A percentile compares a stretch with the other conserved stretches of the same genome.
These are phyloP conservation scores for Sipha maydis DNA, from an alignment of 2,888 invertebrate genomes.

Conservation along the genomic window DNA sequence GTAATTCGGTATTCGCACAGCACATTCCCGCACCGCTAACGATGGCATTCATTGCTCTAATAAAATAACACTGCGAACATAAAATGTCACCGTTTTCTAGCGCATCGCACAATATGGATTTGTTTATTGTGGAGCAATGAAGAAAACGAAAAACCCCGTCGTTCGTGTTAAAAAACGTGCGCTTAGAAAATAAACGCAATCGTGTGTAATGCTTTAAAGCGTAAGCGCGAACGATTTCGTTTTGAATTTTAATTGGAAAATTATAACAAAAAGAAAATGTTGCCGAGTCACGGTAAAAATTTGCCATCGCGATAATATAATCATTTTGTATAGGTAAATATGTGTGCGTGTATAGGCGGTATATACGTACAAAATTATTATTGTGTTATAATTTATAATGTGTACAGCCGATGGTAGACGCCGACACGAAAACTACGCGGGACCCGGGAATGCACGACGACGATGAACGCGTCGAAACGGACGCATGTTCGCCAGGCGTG, in stretches of 20 bases:
- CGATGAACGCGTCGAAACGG: not conserved
- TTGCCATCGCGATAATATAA: not conserved
- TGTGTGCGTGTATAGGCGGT: no score
- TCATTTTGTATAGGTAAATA: not conserved
- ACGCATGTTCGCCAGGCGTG: not conserved
- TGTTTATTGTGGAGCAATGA: no score
- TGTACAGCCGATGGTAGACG: not conserved
- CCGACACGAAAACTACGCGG: not conserved
- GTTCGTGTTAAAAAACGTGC: not conserved
- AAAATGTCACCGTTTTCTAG: no score
- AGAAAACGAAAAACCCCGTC: no score
- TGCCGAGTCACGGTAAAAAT: conserved; percentile 18
- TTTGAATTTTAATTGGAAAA: not conserved
- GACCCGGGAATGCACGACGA: not conserved
- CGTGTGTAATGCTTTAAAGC: not conserved
- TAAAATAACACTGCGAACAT: no score
- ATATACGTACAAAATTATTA: no score
- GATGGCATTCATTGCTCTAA: no score
- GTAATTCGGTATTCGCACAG: no score
- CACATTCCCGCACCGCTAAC: no score
- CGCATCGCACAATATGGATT: no score
- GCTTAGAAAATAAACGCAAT: not conserved
- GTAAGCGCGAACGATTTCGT: not conserved
- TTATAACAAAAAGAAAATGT: not conserved
- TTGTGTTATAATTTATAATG: no score